phyloP scores from a whole-genome alignment of 2,888 invertebrate species.

The Mongoloraphidia duomilia region DNA sequence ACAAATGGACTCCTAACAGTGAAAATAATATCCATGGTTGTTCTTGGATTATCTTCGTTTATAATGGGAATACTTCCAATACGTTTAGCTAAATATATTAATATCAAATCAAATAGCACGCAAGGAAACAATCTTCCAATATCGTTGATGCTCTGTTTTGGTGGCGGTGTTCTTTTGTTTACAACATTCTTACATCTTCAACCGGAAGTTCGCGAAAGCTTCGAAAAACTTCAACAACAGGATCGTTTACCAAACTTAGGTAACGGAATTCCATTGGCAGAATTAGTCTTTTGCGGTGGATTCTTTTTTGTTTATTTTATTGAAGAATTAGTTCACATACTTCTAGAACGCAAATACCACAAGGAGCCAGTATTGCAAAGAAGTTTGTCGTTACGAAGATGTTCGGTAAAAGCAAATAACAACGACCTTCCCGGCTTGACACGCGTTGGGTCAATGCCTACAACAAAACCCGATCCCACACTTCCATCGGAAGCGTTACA shows the following conservation, averaged over 20 bases:
- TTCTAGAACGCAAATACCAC: constrained; percentile 32
- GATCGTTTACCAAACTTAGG: constrained; percentile 31
- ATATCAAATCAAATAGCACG: constrained; percentile 22
- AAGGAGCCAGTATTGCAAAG: constrained; percentile 34
- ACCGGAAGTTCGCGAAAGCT: constrained; percentile 46
- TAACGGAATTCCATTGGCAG: constrained; percentile 35
- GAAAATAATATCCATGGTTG: constrained; percentile 43
- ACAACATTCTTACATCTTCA: constrained; percentile 50
- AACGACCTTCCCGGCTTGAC: not conserved
- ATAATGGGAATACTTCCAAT: constrained; percentile 41
- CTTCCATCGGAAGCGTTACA: not conserved
- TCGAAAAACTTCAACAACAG: constrained; percentile 31
- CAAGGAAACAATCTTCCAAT: constrained; percentile 34
- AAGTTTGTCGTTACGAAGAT: constrained; percentile 36
- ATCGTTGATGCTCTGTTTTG: constrained; percentile 45
- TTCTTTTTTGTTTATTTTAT: constrained; percentile 50
- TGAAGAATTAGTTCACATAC: constrained; percentile 43
- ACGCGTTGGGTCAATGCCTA: constrained; percentile 12
- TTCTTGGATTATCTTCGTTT: constrained; percentile 42
- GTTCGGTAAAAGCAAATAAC: not conserved
- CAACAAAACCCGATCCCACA: no score
- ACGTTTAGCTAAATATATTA: constrained; percentile 24
- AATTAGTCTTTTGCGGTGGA: constrained; percentile 44
- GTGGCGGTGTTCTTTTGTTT: constrained; percentile 48
- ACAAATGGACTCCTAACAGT: constrained; percentile 29